Evolutionary conservation across 35 echinoderm and acorn worm species (phyloP), one percentile per base, ranked within the genome.

Genomic region (Chiridota heheva): DNA sequence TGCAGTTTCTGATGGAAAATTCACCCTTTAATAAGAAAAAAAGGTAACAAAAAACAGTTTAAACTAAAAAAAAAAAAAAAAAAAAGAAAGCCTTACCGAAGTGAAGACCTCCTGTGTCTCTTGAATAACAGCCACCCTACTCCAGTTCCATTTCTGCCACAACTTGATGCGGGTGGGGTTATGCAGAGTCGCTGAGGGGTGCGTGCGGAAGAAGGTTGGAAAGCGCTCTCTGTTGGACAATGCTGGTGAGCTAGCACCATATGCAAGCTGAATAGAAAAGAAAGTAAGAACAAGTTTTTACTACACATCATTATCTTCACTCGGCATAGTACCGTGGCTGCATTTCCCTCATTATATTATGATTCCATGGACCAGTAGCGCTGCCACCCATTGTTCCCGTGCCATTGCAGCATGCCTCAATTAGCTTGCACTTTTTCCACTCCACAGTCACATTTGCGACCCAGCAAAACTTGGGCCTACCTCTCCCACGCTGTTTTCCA

Each of bases 61-160:
- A n/a, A n/a, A n/a, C n/a, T n/a, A n/a, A n/a, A n/a, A n/a, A n/a
- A n/a, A n/a, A n/a, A n/a, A n/a, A n/a, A n/a, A n/a, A n/a, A n/a
- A n/a, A n/a, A n/a, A n/a, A n/a, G n/a, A 53, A 53, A 55, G 36
- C 87, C 84, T 97, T 71, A 97, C 94, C 16, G 94, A 97, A 31
- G 94, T 92, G 75, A 98, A 98, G 27, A 98, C 95, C 35, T 98
- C 95, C 35, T 98, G 95, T 5, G 85, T 98, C 67, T 98, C 95
- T 58, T 98, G 95, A 5, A 98, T 78, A 28, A 91, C 74, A 24
- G 95, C 81, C 36, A 98, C 92, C 41, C 80, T 77, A 17, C 69
- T 98, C 95, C 95, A 98, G 33, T 82, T 76, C 80, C 80, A 98
- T 30, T 81, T 62, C 66, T 86, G 79, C 73, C 78, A 91, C 12